These are phyloP conservation scores for Adela reaumurella DNA, from an alignment of 2,888 invertebrate species.

Conservation along the genomic window DNA sequence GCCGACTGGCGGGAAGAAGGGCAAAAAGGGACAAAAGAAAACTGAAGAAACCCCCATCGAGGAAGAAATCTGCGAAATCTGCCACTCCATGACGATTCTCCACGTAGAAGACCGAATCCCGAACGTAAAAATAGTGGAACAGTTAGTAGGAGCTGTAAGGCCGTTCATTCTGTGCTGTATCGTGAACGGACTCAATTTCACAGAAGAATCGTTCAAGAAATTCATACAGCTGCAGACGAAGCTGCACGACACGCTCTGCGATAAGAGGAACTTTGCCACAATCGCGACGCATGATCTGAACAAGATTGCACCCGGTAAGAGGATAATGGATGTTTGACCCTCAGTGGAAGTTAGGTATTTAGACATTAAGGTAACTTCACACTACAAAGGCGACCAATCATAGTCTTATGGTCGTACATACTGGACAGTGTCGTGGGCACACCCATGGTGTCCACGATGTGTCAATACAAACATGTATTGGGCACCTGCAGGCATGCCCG, in stretches of 20 bases:
- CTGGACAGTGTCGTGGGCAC: too few relatives aligned
- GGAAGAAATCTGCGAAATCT: slow-evolving; percentile 25
- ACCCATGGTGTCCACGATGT: too few relatives aligned
- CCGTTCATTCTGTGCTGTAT: slow-evolving; percentile 73
- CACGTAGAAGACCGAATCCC: slow-evolving; percentile 46
- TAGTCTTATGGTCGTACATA: too few relatives aligned
- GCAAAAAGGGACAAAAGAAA: slow-evolving; percentile 30
- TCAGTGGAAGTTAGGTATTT: too few relatives aligned
- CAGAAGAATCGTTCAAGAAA: slow-evolving; percentile 63
- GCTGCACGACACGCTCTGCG: slow-evolving; percentile 71
- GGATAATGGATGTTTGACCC: too few relatives aligned
- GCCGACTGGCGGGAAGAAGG: slow-evolving; percentile 26
- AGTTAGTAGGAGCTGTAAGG: slow-evolving; percentile 59
- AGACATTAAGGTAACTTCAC: too few relatives aligned
- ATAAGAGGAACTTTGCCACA: slow-evolving; percentile 72
- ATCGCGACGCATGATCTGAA: slow-evolving; percentile 80
- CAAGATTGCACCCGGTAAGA: slow-evolving; percentile 58
- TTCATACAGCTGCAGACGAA: slow-evolving; percentile 79
- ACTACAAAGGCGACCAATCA: too few relatives aligned
- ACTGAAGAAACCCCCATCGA: slow-evolving; percentile 30
- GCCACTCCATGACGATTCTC: slow-evolving; percentile 38
- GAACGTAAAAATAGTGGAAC: slow-evolving; percentile 50
- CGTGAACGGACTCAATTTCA: slow-evolving; percentile 61
- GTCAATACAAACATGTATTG: too few relatives aligned
- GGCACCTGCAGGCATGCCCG: too few relatives aligned